Evolutionary conservation across 2,113 vertebrate species (phyloP).

Genomic region (Lethenteron reissneri): DNA sequence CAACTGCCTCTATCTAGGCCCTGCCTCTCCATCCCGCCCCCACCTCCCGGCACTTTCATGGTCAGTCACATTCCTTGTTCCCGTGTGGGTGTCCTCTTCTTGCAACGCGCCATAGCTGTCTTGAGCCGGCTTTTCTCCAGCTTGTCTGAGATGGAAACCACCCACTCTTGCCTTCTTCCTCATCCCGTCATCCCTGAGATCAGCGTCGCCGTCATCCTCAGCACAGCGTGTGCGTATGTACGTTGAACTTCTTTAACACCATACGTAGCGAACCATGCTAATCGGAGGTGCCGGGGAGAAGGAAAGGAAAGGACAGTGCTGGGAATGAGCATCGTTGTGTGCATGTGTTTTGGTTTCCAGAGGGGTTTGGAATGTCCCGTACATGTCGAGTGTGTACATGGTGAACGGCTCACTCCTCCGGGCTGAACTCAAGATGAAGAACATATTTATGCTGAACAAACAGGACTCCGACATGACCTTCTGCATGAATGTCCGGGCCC

Average conservation of each 20-base stretch:
- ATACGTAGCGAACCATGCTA: neutral
- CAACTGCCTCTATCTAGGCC: too few relatives aligned
- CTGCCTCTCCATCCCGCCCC: too few relatives aligned
- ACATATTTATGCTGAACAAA: constrained; percentile 34
- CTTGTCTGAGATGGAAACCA: too few relatives aligned
- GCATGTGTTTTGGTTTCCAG: constrained; percentile 20
- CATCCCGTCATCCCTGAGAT: too few relatives aligned
- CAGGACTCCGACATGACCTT: constrained; percentile 75
- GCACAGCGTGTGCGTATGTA: too few relatives aligned
- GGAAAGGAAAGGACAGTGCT: neutral
- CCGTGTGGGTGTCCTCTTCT: too few relatives aligned
- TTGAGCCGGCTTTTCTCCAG: too few relatives aligned
- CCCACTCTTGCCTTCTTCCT: too few relatives aligned
- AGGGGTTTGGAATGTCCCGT: constrained; percentile 82
- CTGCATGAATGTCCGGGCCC: constrained; percentile 40
- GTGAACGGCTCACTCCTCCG: constrained; percentile 38
- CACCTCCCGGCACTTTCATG: too few relatives aligned
- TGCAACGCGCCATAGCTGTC: too few relatives aligned
- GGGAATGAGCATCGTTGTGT: constrained; percentile 7
- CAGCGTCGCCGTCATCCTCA: too few relatives aligned
- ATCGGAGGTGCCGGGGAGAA: neutral
- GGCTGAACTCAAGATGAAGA: constrained; percentile 24
- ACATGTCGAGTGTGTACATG: constrained; percentile 56
- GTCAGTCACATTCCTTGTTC: too few relatives aligned
- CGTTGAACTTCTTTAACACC: neutral